phyloP scores from a whole-genome alignment of 2,113 vertebrate species.

The Pungitius pungitius region DNA sequence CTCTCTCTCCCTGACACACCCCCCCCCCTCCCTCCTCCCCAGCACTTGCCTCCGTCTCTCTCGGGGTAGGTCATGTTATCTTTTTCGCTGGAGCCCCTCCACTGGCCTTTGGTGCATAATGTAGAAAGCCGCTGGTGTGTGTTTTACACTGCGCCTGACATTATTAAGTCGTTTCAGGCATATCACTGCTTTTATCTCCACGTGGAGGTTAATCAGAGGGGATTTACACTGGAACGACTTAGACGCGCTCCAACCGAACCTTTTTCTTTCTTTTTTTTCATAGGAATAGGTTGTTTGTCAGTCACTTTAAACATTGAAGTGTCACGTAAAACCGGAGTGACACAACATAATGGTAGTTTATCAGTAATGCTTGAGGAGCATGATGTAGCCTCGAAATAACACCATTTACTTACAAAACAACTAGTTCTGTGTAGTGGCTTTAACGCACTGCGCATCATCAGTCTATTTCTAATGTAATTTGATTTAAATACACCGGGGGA shows the following conservation, averaged over 20 bases:
- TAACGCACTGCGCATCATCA: background rate
- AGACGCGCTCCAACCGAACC: slow-evolving; percentile 33
- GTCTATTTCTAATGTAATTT: slow-evolving; percentile 19
- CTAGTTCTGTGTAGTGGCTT: background rate
- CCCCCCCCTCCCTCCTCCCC: background rate
- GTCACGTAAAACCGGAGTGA: slow-evolving; percentile 18
- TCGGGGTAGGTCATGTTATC: slow-evolving; percentile 75
- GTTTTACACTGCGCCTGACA: slow-evolving; percentile 77
- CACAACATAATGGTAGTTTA: background rate
- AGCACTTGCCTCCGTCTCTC: slow-evolving; percentile 19
- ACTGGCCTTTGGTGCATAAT: slow-evolving; percentile 78
- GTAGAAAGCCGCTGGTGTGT: slow-evolving; percentile 77
- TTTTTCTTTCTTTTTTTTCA: background rate
- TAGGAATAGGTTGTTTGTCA: slow-evolving; percentile 9
- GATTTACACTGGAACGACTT: slow-evolving; percentile 68
- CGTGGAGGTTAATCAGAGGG: slow-evolving; percentile 74
- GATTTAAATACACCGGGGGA: background rate
- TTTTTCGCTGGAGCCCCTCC: slow-evolving; percentile 76
- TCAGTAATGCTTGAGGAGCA: background rate
- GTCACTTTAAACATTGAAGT: slow-evolving; percentile 9
- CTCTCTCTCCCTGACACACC: background rate
- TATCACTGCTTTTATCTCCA: slow-evolving; percentile 78
- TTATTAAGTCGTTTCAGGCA: slow-evolving; percentile 76
- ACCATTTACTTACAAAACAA: background rate
- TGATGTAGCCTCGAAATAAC: background rate